A percentile compares a stretch with the other conserved stretches of the same genome.
These are phyloP conservation scores for Picathartes gymnocephalus DNA, from an alignment of 2,113 vertebrate species.

Conservation along the genomic window DNA sequence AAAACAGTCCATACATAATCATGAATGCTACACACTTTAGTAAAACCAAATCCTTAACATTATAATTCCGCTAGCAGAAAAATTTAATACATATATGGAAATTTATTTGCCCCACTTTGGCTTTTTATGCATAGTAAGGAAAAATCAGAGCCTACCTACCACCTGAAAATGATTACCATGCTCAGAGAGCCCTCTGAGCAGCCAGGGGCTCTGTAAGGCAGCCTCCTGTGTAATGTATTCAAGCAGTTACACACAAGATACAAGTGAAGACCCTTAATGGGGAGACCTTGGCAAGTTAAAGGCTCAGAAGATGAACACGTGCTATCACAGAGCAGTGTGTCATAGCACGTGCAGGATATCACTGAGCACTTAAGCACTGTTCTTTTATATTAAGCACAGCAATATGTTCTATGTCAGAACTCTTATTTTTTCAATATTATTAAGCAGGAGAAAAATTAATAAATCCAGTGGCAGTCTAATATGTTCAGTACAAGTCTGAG, in stretches of 20 bases:
- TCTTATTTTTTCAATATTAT: not conserved
- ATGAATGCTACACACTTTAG: not conserved
- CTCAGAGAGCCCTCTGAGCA: not conserved
- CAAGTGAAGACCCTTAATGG: not conserved
- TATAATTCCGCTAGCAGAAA: not conserved
- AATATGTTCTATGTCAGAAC: not conserved
- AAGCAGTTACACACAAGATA: not conserved
- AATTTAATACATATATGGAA: not conserved
- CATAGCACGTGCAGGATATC: not conserved
- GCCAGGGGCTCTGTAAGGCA: not conserved
- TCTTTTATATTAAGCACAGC: not conserved
- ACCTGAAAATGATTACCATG: not conserved
- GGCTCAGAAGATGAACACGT: not conserved
- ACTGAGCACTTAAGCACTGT: not conserved
- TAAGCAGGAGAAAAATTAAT: not conserved
- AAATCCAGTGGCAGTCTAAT: not conserved
- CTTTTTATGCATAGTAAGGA: not conserved
- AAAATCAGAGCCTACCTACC: not conserved
- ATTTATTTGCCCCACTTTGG: not conserved
- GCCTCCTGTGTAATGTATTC: not conserved
- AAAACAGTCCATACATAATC: not conserved
- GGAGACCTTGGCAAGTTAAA: not conserved
- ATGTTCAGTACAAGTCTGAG: not conserved
- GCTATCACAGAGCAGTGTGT: not conserved
- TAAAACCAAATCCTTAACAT: not conserved